Evolutionary conservation across 2,888 invertebrate species (phyloP).

Genomic region (Zele albiditarsus): DNA sequence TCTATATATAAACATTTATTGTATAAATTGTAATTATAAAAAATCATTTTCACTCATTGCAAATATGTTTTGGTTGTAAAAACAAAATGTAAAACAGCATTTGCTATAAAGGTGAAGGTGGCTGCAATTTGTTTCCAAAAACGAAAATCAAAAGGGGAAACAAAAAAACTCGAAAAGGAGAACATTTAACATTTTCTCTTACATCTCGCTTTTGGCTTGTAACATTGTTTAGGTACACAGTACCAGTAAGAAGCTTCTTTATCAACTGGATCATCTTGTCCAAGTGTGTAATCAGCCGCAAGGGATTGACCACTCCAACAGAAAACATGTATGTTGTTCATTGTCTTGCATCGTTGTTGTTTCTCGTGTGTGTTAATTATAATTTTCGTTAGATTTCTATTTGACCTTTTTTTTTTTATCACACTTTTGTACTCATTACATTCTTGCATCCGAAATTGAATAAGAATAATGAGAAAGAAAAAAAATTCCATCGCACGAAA

Average conservation of each 20-base stretch:
- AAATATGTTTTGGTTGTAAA: not conserved
- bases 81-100: conserved; percentile 5
- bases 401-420: not conserved
- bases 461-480: too few species aligned
- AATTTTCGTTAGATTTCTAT: conserved; percentile 7
- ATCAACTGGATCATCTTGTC: conserved; percentile 95
- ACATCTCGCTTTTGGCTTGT: conserved; percentile 59
- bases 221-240: conserved; percentile 85
- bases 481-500: not conserved
- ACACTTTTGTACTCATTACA: not conserved
- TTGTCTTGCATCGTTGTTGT: conserved; percentile 48
- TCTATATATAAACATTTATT: not conserved
- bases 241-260: conserved; percentile 95
- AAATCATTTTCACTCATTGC: conserved; percentile 14
- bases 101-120: conserved; percentile 44
- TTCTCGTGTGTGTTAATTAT: conserved; percentile 29
- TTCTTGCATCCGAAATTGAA: too few species aligned
- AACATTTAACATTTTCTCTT: conserved; percentile 44
- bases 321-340: conserved; percentile 81
- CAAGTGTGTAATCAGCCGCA: conserved; percentile 95
- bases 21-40: conserved; percentile 1
- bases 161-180: not conserved
- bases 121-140: conserved; percentile 33
- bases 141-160: conserved; percentile 33
- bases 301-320: conserved; percentile 80